phyloP scores from a whole-genome alignment of 2,113 vertebrate species.

The Alethe castanea region DNA sequence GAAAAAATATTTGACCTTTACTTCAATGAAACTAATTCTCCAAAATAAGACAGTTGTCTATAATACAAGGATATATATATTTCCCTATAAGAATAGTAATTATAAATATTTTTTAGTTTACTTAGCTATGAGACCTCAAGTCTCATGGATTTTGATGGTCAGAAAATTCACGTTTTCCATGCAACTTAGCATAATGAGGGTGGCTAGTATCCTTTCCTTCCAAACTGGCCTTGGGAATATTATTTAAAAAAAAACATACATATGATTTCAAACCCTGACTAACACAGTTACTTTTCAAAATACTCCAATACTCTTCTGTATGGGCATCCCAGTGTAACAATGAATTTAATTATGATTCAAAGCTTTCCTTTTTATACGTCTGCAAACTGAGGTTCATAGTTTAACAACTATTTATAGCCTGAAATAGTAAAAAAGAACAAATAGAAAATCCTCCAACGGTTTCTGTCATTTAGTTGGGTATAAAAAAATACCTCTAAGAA shows the following conservation, averaged over 20 bases:
- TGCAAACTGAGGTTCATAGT: not conserved
- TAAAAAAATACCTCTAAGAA: not conserved
- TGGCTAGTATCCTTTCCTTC: not conserved
- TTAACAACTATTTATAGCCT: not conserved
- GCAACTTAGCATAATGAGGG: not conserved
- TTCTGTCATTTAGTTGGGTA: not conserved
- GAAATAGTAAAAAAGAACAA: not conserved
- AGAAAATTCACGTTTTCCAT: not conserved
- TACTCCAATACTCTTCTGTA: not conserved
- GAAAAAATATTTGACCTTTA: not conserved
- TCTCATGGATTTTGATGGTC: not conserved
- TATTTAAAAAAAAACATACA: not conserved
- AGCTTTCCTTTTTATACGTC: not conserved
- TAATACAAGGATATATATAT: not conserved
- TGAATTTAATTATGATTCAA: not conserved
- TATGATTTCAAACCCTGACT: not conserved
- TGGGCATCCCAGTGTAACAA: not conserved
- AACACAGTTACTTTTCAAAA: not conserved
- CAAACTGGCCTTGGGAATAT: fast-evolving
- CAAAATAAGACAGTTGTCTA: not conserved
- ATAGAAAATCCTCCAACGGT: not conserved
- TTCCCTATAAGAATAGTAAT: not conserved
- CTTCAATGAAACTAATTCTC: not conserved
- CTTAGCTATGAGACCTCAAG: not conserved
- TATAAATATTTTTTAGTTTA: not conserved